phyloP scores from a whole-genome alignment of 2,797 vertebrate species.

The Lates japonicus region DNA sequence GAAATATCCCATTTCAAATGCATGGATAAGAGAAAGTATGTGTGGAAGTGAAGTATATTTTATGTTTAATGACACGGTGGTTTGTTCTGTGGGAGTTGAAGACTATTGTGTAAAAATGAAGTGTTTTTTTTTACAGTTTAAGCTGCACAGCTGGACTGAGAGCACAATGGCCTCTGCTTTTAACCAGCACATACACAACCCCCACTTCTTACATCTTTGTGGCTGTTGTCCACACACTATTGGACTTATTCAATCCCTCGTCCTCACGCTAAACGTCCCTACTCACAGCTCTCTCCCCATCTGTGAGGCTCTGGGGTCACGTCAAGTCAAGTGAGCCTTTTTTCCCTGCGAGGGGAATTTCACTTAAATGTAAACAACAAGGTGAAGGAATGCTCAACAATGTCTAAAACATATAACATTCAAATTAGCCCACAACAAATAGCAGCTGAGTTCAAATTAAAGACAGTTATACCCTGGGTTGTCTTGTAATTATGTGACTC shows the following conservation, averaged over 20 bases:
- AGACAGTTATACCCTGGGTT: background rate
- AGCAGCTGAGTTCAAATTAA: constrained; percentile 29
- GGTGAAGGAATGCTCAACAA: constrained; percentile 45
- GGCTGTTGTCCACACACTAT: constrained; percentile 48
- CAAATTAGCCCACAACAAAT: constrained; percentile 31
- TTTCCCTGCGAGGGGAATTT: constrained; percentile 30
- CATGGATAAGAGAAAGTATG: background rate
- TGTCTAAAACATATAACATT: constrained; percentile 33
- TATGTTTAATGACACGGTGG: constrained; percentile 39
- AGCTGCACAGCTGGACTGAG: constrained; percentile 42
- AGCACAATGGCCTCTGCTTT: constrained; percentile 45
- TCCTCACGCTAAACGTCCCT: constrained; percentile 48
- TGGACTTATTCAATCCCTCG: constrained; percentile 44
- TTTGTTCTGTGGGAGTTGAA: constrained; percentile 33
- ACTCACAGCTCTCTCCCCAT: constrained; percentile 40
- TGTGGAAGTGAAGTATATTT: constrained; percentile 8
- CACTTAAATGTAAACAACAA: constrained; percentile 45
- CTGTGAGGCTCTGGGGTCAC: constrained; percentile 52
- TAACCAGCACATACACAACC: constrained; percentile 6
- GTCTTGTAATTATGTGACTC: background rate
- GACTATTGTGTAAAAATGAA: constrained; percentile 46
- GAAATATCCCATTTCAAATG: background rate
- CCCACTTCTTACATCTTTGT: constrained; percentile 34
- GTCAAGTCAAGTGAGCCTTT: constrained; percentile 51
- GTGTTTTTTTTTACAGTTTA: constrained; percentile 66